Evolutionary conservation across 2,888 invertebrate species (phyloP), one percentile per base, ranked within the genome.

Genomic region (Brachyptera putata): DNA sequence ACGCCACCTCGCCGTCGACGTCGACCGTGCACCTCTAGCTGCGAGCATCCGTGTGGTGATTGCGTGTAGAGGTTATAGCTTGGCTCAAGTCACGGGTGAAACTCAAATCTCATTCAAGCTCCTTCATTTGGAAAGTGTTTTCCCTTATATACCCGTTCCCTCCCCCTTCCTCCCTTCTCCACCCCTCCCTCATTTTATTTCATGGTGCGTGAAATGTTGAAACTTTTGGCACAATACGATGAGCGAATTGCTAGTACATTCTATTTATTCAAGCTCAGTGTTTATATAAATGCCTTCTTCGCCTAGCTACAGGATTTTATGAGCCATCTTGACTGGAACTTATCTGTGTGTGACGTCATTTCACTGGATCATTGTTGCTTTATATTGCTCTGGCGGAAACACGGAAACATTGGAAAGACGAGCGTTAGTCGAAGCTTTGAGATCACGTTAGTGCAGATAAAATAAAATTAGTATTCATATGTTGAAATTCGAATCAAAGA

Each of bases 51-150:
- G 43, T 21, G 3, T 43, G 43, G 43, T 43, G 43, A 43, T 43
- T 43, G 43, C 43, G 43, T 43, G 18, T 11, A 16, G 34, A 5
- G 39, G 39, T 37, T 37, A 3, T n/a, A 4, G 13, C 13, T 16
- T 37, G 16, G 4, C 3, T 11, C 43, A 11, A 21, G 43, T 30
- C 34, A 34, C 16, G 36, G 53, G 36, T 34, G 53, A 18, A 36
- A 21, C 53, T 36, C 14, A 56, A 56, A 61, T 56, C 57, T 57
- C 60, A 57, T 61, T 61, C 49, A 41, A 56, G 60, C 56, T 26
- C 60, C 39, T 60, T 37, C 60, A 56, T 25, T 60, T 39, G 60
- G 60, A 60, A 61, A 61, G 60, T 61, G 57, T 61, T 61, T 61
- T 50, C 50, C 57, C 41, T 41, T n/a, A n/a, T n/a, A n/a, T n/a